Evolutionary conservation across 2,888 invertebrate species (phyloP), one percentile per base, ranked within the genome.

Genomic region (Amphiduros pacificus): DNA sequence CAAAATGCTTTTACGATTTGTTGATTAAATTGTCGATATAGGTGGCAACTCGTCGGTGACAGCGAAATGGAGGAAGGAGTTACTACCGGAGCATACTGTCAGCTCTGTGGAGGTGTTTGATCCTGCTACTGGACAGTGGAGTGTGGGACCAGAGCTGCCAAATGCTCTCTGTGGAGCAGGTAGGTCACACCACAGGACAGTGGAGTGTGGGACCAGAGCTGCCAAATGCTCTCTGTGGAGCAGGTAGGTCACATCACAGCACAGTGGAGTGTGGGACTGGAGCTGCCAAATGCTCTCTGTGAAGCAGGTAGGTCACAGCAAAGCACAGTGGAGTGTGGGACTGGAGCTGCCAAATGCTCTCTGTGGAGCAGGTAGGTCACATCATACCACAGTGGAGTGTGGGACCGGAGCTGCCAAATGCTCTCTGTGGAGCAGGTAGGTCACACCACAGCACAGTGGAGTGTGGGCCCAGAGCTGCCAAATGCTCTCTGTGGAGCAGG

Each of bases 111-210:
- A 80, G 65, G 69, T 79, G 9, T 79, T 74, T 61, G 76, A 80
- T 64, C 77, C 78, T 0, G 69, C 61, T 1, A 65, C 68, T 5
- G 67, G 75, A 48, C 71, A 71, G 0, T 80, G 79, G 79, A 64
- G 67, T 4, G 48, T 66, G 6, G 80, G 80, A 2, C 79, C 80
- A 1, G 77, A 78, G 54, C 70, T 80, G n/a, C 78, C 79, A 24
- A 77, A 79, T 63, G 77, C 78, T 5, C 68, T 80, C 14, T 80
- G 80, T 74, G 80, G 79, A 17, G 78, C 79, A 51, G 79, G 79
- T 71, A 63, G 60, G 66, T 22, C 1, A 31, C 1, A 51, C 27
- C 9, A 6, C 22, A 4, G n/a, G 5, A 36, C 14, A 14, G 14
- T 80, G 79, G 79, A 64, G 67, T 4, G 48, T 66, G 6, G 80